Percentiles rank a stretch among this genome's conserved stretches.
These are phyloP conservation scores for Mirounga angustirostris DNA, from an alignment of 2,113 vertebrate genomes.

Conservation along the genomic window DNA sequence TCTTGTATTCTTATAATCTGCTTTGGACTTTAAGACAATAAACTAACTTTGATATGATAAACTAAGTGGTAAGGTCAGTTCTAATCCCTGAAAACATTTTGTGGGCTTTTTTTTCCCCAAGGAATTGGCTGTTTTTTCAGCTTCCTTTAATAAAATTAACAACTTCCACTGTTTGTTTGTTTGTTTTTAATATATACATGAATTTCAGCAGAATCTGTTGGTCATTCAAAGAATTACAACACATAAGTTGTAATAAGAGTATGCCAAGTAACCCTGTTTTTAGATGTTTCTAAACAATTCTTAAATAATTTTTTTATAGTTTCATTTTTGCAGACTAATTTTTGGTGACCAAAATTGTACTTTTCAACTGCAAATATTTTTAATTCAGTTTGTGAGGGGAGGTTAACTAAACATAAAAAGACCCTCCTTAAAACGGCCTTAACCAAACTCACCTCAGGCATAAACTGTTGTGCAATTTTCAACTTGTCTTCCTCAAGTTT, in stretches of 20 bases:
- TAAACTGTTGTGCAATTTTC: background rate
- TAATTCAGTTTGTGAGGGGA: background rate
- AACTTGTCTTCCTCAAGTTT: background rate
- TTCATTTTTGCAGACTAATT: conserved; percentile 22
- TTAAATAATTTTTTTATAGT: background rate
- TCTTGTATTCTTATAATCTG: conserved; percentile 8
- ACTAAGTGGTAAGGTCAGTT: background rate
- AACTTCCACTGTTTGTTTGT: background rate
- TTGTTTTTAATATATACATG: background rate
- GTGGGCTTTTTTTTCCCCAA: background rate
- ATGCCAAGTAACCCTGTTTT: background rate
- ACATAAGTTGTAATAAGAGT: background rate
- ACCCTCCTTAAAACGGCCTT: background rate
- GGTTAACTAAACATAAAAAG: conserved; percentile 48
- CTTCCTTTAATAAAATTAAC: conserved; percentile 18
- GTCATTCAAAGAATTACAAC: conserved; percentile 31
- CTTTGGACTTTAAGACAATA: background rate
- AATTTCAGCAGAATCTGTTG: background rate
- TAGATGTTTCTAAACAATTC: conserved; percentile 24
- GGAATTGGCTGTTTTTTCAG: background rate
- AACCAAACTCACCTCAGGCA: background rate
- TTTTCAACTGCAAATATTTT: conserved; percentile 28
- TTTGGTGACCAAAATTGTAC: background rate
- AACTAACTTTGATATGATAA: background rate
- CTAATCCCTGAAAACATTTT: background rate